These are phyloP conservation scores for Albula glossodonta DNA, from an alignment of 2,113 vertebrate species.

Conservation along the genomic window DNA sequence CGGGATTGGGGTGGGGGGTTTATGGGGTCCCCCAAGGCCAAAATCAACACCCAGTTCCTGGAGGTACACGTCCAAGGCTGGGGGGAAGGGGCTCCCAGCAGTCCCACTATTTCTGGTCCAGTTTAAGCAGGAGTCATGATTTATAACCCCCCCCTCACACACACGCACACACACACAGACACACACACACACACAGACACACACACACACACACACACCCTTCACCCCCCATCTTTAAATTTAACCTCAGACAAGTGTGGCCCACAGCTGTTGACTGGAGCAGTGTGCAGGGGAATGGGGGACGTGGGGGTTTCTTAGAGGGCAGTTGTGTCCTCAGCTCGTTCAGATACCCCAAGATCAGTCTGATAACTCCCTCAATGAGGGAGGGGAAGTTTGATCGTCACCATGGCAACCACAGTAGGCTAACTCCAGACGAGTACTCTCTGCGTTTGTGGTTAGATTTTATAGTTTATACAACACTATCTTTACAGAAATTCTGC, in stretches of 20 bases:
- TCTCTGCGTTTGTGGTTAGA: no score
- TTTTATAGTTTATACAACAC: no score
- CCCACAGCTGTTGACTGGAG: conserved; percentile 48
- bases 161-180: no score
- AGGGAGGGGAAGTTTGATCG: neutral
- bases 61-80: conserved; percentile 71
- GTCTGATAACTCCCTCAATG: neutral
- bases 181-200: no score
- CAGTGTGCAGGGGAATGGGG: conserved; percentile 29
- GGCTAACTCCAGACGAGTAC: no score
- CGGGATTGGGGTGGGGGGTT: conserved; percentile 10
- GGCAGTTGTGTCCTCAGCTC: conserved; percentile 3
- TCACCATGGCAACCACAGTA: neutral
- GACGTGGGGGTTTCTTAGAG: neutral
- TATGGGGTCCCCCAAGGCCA: conserved; percentile 82
- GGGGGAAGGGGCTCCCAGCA: neutral
- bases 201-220: neutral
- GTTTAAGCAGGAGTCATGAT: conserved; percentile 38
- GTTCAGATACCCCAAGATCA: conserved; percentile 11
- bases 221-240: conserved; percentile 49
- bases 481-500: no score
- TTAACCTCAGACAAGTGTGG: conserved; percentile 47
- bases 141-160: conserved; percentile 35
- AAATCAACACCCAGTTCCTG: conserved; percentile 96
- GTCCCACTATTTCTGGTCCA: conserved; percentile 17